These are phyloP conservation scores for Aricia agestis DNA, from an alignment of 1,140 invertebrate genomes.

Conservation along the genomic window DNA sequence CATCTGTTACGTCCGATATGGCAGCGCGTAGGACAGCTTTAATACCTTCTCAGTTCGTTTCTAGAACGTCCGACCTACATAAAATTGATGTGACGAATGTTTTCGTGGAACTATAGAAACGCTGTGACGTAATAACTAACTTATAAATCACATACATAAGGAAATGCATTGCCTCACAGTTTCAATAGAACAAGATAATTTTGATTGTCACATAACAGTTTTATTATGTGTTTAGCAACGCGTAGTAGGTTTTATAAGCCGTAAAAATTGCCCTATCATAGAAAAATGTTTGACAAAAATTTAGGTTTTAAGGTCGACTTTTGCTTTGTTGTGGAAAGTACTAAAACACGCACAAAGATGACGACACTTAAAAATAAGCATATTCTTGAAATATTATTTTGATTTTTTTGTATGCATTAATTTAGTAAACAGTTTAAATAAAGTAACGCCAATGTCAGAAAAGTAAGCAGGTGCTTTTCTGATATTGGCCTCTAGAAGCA, in stretches of 20 bases:
- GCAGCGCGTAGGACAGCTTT: constrained; percentile 1
- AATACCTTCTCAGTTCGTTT: not conserved
- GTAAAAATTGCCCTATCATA: not conserved
- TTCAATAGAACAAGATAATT: constrained; percentile 3
- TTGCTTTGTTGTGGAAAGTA: not conserved
- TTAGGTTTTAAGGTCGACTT: not conserved
- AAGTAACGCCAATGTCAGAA: too few relatives aligned
- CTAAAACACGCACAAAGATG: not conserved
- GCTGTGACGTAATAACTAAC: not conserved
- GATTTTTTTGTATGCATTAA: too few relatives aligned
- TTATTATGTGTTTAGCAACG: not conserved
- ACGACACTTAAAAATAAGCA: not conserved
- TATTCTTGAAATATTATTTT: too few relatives aligned
- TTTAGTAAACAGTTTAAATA: too few relatives aligned
- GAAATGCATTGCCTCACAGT: not conserved
- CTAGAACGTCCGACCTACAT: not conserved
- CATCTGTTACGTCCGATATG: not conserved
- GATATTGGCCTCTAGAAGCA: too few relatives aligned
- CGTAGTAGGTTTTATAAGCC: not conserved
- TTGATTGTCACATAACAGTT: not conserved
- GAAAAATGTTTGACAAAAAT: not conserved
- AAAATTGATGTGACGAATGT: constrained; percentile 6
- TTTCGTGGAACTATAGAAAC: constrained; percentile 9
- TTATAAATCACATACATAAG: not conserved
- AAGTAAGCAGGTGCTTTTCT: too few relatives aligned